These are phyloP conservation scores for Pseudochaenichthys georgianus DNA, from an alignment of 2,797 vertebrate genomes.

Conservation along the genomic window DNA sequence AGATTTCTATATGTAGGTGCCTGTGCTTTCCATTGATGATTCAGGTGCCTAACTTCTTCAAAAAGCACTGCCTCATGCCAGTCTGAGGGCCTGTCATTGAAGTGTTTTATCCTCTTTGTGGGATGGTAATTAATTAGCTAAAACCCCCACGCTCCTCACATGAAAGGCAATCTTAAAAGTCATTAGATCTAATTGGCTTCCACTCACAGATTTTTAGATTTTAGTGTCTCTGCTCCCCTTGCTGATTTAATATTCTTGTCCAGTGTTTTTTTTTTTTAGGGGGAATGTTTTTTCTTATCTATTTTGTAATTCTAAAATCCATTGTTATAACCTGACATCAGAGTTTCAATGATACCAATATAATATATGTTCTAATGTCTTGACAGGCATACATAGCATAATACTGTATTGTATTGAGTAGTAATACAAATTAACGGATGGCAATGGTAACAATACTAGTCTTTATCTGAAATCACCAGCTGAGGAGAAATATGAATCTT, in stretches of 20 bases:
- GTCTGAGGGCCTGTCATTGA: conserved; percentile 5
- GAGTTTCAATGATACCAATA: background rate
- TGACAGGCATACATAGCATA: background rate
- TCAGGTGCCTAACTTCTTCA: conserved; percentile 21
- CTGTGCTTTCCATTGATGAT: conserved; percentile 28
- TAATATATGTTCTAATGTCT: background rate
- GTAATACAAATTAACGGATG: background rate
- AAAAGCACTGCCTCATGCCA: conserved; percentile 12
- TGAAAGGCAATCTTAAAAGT: conserved; percentile 36
- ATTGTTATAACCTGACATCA: background rate
- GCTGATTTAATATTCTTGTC: background rate
- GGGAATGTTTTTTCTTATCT: background rate
- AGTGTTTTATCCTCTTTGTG: conserved; percentile 10
- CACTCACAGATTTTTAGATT: background rate
- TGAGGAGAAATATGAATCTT: background rate
- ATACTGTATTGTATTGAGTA: background rate
- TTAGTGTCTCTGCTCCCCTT: background rate
- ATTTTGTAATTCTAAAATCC: background rate
- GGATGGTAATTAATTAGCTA: conserved; percentile 12
- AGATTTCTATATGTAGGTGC: conserved; percentile 5
- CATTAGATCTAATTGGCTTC: conserved; percentile 32
- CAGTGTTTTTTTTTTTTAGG: background rate
- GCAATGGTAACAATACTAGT: background rate
- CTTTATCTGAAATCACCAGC: background rate
- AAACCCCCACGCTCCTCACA: conserved; percentile 14